Evolutionary conservation across 2,113 vertebrate genomes (phyloP), one percentile per base, ranked within the genome.

Genomic region (Dipodomys spectabilis): DNA sequence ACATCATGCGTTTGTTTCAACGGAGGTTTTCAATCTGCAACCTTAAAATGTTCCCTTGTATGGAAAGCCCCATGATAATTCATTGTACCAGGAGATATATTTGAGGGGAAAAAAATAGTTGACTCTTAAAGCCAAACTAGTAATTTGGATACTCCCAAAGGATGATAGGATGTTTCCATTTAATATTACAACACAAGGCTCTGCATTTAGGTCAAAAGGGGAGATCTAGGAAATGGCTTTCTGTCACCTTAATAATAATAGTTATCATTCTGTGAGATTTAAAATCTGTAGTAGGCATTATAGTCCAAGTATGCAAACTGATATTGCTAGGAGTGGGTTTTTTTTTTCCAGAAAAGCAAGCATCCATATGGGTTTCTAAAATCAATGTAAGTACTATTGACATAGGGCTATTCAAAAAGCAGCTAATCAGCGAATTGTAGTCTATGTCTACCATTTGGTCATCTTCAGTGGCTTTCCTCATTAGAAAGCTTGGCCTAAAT

Each of bases 61-160:
- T 35, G 53, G 82, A 94, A 89, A 93, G 45, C 92, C 65, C 89
- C 44, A 30, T 74, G 80, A 89, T 13, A 68, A 72, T 90, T 80
- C 90, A 82, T 39, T 30, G 74, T 28, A 81, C 30, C 25, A 80
- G 79, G 72, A 68, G 82, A 32, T 82, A 49, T n/a, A 88, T 68
- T 62, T 62, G 65, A 94, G 27, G 85, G 60, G 39, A 57, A 57
- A 57, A 75, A 91, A 84, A 81, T 39, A 83, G 30, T 78, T 88
- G 45, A 94, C 88, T 81, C 79, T 98, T 96, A 95, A 96, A 97
- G 87, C 0, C 83, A 96, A 96, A 92, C 79, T 68, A 80, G 53
- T 80, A 95, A 86, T n/a, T 64, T 80, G 78, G 68, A 90, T 68
- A 60, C 73, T 45, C n/a, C 30, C 65, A 62, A 90, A 92, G 86